A percentile compares a stretch with the other conserved stretches of the same genome.
Conservation (phyloP, 2,797 vertebrate genomes). For the Diplodus puntazzo region DNA sequence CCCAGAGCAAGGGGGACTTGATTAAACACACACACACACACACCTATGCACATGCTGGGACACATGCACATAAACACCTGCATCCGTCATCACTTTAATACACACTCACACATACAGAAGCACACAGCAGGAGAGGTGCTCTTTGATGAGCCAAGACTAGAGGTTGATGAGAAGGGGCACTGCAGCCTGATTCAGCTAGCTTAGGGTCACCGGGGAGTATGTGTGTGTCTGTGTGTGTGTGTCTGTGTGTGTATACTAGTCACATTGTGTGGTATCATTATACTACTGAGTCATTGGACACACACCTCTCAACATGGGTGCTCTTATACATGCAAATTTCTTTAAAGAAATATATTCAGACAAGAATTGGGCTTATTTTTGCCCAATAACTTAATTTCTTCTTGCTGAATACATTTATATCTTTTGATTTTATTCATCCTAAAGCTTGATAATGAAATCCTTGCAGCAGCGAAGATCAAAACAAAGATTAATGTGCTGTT, state of each 20-base stretch:
- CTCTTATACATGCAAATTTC: conserved; percentile 37
- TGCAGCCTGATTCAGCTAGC: conserved; percentile 76
- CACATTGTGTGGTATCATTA: conserved; percentile 68
- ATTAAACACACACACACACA: conserved; percentile 69
- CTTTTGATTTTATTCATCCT: conserved; percentile 65
- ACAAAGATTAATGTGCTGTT: conserved; percentile 78
- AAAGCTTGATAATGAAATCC: conserved; percentile 77
- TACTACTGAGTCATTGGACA: conserved; percentile 63
- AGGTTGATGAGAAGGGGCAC: conserved; percentile 81
- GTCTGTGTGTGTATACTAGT: conserved; percentile 51
- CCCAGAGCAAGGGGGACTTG: conserved; percentile 76
- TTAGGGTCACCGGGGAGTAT: conserved; percentile 65
- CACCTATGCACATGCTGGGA: conserved; percentile 40
- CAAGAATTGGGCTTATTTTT: conserved; percentile 48
- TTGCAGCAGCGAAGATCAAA: conserved; percentile 72
- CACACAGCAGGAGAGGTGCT: conserved; percentile 70
- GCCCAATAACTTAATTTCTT: conserved; percentile 46
- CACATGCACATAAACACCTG: conserved; percentile 62
- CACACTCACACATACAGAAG: conserved; percentile 52
- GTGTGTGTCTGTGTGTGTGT: conserved; percentile 35
- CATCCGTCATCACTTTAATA: conserved; percentile 51
- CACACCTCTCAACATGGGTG: conserved; percentile 58
- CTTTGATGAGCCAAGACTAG: conserved; percentile 83
- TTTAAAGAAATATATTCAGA: conserved; percentile 26
- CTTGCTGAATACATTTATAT: conserved; percentile 60